These are phyloP conservation scores for Amniataba percoides DNA, from an alignment of 2,797 vertebrate genomes.

Conservation along the genomic window DNA sequence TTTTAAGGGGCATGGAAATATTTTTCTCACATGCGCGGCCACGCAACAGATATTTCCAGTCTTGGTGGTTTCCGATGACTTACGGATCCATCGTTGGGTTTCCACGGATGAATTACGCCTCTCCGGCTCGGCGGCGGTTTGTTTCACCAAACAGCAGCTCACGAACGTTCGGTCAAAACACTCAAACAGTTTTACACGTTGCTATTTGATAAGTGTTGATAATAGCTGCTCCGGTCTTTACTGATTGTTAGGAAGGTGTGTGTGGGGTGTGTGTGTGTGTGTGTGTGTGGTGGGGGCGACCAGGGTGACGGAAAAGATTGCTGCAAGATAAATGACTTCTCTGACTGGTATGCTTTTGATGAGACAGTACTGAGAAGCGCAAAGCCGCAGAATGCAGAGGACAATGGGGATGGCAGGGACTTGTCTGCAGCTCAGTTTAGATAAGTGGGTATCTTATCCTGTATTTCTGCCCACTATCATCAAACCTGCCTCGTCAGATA, in stretches of 20 bases:
- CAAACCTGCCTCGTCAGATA: slow-evolving; percentile 42
- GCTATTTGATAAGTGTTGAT: slow-evolving; percentile 61
- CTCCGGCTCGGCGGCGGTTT: slow-evolving; percentile 21
- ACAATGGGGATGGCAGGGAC: slow-evolving; percentile 55
- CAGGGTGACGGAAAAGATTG: slow-evolving; percentile 44
- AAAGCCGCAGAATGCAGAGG: slow-evolving; percentile 70
- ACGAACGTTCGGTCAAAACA: slow-evolving; percentile 48
- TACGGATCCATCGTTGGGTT: slow-evolving; percentile 40
- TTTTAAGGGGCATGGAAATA: slow-evolving; percentile 50
- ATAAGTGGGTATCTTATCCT: neutral
- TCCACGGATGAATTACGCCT: slow-evolving; percentile 45
- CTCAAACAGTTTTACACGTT: slow-evolving; percentile 50
- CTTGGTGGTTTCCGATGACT: slow-evolving; percentile 54
- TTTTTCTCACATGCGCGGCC: slow-evolving; percentile 34
- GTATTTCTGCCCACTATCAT: slow-evolving; percentile 35
- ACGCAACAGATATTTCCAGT: slow-evolving; percentile 59
- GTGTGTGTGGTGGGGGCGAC: neutral
- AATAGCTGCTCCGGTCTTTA: slow-evolving; percentile 54
- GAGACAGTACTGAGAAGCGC: slow-evolving; percentile 55
- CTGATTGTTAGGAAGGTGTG: slow-evolving; percentile 26
- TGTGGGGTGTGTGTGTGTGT: neutral
- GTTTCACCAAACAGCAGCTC: slow-evolving; percentile 33
- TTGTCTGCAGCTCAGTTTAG: slow-evolving; percentile 53
- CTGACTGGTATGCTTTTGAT: slow-evolving; percentile 76
- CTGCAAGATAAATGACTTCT: slow-evolving; percentile 71